Conservation (phyloP, 2,113 vertebrate genomes). For the Heterotilapia buettikoferi region DNA sequence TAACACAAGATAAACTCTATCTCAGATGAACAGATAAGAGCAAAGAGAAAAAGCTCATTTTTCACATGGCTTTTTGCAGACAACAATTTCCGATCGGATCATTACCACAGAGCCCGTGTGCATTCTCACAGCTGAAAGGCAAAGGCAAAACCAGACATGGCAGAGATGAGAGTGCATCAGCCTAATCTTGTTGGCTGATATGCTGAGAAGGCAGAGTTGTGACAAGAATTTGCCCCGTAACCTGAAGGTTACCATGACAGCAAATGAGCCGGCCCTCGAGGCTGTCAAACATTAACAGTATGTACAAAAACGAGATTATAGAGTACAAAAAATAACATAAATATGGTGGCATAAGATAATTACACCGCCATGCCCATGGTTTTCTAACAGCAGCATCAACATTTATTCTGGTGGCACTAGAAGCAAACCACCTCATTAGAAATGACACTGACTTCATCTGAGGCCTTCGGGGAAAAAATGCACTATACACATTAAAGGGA, state of each 20-base stretch:
- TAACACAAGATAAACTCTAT: background rate
- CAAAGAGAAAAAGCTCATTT: background rate
- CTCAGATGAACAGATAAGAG: background rate
- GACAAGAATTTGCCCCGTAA: background rate
- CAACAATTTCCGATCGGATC: background rate
- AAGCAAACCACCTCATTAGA: background rate
- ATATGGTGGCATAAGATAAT: background rate
- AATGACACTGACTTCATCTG: background rate
- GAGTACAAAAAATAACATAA: background rate
- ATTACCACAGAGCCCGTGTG: background rate
- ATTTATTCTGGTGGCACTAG: background rate
- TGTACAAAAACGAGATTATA: rapidly evolving
- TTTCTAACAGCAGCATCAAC: background rate
- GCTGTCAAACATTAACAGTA: background rate
- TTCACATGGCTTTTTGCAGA: background rate
- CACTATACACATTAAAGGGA: background rate
- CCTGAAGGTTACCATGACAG: background rate
- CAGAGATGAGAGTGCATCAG: background rate
- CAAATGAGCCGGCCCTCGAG: background rate
- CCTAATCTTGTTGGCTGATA: background rate
- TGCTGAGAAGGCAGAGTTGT: background rate
- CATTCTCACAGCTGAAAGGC: background rate
- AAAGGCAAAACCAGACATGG: background rate
- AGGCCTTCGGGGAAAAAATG: background rate
- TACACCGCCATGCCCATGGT: rapidly evolving